phyloP scores from a whole-genome alignment of 2,797 vertebrate species.

The Acrocephalus scirpaceus region DNA sequence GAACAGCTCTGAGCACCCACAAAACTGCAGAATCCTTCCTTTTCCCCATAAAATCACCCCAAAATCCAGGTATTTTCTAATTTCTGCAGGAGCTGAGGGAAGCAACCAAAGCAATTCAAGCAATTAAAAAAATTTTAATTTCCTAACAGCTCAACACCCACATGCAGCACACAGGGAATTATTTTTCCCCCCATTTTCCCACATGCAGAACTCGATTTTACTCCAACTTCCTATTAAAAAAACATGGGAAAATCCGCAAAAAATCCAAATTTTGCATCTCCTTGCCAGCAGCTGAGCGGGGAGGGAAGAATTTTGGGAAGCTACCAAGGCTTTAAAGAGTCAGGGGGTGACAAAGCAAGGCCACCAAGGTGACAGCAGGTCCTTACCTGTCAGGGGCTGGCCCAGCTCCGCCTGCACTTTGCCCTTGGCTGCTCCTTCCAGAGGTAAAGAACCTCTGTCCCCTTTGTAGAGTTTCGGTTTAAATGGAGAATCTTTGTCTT shows the following conservation, averaged over 20 bases:
- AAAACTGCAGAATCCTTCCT: too few species aligned
- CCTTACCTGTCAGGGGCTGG: constrained; percentile 93
- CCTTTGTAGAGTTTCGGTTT: constrained; percentile 97
- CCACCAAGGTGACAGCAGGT: constrained; percentile 72
- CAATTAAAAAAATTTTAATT: too few species aligned
- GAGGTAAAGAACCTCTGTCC: constrained; percentile 88
- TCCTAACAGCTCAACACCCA: too few species aligned
- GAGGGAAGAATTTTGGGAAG: neutral
- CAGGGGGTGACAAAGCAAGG: constrained; percentile 68
- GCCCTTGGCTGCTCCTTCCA: constrained; percentile 94
- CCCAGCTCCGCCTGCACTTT: constrained; percentile 91
- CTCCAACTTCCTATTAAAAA: neutral
- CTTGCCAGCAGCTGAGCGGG: constrained; percentile 45
- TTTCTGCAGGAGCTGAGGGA: neutral
- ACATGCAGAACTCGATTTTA: neutral
- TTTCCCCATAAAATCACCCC: neutral
- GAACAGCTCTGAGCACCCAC: too few species aligned
- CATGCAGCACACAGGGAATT: too few species aligned
- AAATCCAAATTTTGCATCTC: constrained; percentile 10
- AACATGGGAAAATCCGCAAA: neutral
- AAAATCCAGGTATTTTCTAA: neutral
- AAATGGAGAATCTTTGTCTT: constrained; percentile 99
- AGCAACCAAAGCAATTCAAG: too few species aligned
- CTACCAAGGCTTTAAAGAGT: neutral
- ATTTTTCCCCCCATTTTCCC: too few species aligned